Evolutionary conservation across 2,888 invertebrate genomes (phyloP).

Genomic region (Melanophora roralis): DNA sequence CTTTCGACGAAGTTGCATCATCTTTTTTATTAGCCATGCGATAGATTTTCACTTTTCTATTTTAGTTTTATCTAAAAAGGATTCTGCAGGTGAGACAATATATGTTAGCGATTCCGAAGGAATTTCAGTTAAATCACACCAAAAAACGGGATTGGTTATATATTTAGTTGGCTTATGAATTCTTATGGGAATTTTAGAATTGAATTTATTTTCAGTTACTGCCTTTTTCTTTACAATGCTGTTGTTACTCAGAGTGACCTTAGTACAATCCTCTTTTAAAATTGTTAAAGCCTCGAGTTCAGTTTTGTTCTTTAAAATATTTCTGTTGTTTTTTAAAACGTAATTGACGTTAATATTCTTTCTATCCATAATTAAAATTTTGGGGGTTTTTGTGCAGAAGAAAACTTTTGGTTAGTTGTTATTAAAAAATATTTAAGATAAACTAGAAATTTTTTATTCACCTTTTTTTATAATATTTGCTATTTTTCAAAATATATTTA

Average conservation of each 20-base stretch:
- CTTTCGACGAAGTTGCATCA: background rate
- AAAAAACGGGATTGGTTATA: background rate
- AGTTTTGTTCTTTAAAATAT: background rate
- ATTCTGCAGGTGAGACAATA: background rate
- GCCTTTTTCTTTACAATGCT: background rate
- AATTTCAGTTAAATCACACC: background rate
- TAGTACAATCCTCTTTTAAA: no score
- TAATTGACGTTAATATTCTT: background rate
- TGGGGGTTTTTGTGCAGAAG: no score
- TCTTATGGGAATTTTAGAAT: background rate
- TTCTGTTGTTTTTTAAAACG: no score
- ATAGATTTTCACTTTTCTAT: background rate
- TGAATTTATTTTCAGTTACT: background rate
- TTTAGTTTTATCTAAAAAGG: background rate
- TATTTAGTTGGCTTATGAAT: background rate
- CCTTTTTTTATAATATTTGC: constrained; percentile 6
- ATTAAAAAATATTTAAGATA: background rate
- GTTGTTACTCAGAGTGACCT: background rate
- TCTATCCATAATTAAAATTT: background rate
- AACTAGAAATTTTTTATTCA: constrained; percentile 23
- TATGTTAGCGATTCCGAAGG: background rate
- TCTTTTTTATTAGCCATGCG: constrained; percentile 24
- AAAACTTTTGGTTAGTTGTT: background rate
- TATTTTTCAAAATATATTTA: constrained; percentile 7
- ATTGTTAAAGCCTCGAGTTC: background rate